phyloP scores from a whole-genome alignment of 2,113 vertebrate species.

The Sakesphorus luctuosus region DNA sequence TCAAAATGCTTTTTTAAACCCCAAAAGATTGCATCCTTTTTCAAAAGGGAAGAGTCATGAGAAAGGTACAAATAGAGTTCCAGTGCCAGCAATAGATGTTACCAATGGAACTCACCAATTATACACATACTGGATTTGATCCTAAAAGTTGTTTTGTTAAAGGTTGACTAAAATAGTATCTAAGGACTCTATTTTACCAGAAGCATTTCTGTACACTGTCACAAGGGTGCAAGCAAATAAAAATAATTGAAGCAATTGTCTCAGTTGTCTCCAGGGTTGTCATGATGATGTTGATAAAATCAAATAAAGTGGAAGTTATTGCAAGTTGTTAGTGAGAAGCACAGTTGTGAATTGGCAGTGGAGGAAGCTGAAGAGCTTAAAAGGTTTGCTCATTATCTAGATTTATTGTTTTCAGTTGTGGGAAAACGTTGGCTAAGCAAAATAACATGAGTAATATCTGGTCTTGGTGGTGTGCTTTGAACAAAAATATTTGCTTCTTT shows the following conservation, averaged over 20 bases:
- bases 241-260: constrained; percentile 72
- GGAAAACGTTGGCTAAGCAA: constrained; percentile 64
- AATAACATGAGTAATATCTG: constrained; percentile 28
- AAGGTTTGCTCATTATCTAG: constrained; percentile 69
- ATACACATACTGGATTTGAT: neutral
- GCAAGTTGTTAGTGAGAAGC: constrained; percentile 67
- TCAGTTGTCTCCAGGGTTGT: constrained; percentile 68
- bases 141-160: neutral
- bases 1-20: constrained; percentile 28
- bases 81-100: neutral
- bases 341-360: constrained; percentile 47
- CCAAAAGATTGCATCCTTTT: neutral
- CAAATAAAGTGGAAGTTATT: constrained; percentile 65
- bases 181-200: constrained; percentile 13
- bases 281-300: constrained; percentile 70
- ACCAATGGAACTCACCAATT: neutral
- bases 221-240: constrained; percentile 48
- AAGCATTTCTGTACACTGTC: constrained; percentile 43
- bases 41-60: neutral
- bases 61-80: neutral
- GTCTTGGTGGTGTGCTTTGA: neutral
- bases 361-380: constrained; percentile 26
- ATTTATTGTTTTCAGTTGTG: constrained; percentile 62
- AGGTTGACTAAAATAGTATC: neutral
- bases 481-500: neutral